Evolutionary conservation across 2,797 vertebrate species (phyloP).

Genomic region (Scarus forsteni): DNA sequence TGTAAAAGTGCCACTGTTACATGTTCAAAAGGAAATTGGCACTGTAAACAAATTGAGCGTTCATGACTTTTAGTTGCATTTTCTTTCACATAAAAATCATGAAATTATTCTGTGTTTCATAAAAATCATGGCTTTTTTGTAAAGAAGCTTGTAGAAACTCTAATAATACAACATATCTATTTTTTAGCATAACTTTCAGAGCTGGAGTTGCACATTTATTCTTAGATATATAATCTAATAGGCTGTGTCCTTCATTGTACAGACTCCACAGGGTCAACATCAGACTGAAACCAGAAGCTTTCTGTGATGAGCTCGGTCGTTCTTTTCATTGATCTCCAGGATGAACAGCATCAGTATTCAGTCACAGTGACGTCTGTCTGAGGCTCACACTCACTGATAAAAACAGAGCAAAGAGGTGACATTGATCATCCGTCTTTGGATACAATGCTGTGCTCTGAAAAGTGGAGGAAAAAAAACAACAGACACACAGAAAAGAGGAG

Average conservation of each 20-base stretch:
- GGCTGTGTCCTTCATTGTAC: slow-evolving; percentile 12
- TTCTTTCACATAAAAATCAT: no score
- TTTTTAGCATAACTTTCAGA: background rate
- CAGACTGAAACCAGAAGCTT: slow-evolving; percentile 10
- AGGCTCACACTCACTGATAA: slow-evolving; percentile 7
- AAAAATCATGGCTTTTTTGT: no score
- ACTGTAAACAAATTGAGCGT: no score
- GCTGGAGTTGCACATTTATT: slow-evolving; percentile 8
- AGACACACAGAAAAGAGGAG: background rate
- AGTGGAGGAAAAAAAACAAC: background rate
- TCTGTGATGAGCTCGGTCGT: background rate
- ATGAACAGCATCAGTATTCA: slow-evolving; percentile 27
- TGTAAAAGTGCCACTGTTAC: no score
- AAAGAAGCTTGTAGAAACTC: no score
- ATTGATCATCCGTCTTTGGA: slow-evolving; percentile 1
- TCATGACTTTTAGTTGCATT: no score
- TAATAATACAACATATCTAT: no score
- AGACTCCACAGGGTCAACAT: slow-evolving; percentile 3
- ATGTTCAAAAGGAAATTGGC: no score
- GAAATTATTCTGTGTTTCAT: no score
- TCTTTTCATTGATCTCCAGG: slow-evolving; percentile 30
- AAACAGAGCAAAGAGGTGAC: slow-evolving; percentile 2
- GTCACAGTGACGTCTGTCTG: slow-evolving; percentile 11
- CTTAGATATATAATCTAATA: slow-evolving; percentile 8
- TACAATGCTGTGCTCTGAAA: no score